Evolutionary conservation across 2,113 vertebrate genomes (phyloP), one percentile per base, ranked within the genome.

Genomic region (Leucoraja erinaceus): DNA sequence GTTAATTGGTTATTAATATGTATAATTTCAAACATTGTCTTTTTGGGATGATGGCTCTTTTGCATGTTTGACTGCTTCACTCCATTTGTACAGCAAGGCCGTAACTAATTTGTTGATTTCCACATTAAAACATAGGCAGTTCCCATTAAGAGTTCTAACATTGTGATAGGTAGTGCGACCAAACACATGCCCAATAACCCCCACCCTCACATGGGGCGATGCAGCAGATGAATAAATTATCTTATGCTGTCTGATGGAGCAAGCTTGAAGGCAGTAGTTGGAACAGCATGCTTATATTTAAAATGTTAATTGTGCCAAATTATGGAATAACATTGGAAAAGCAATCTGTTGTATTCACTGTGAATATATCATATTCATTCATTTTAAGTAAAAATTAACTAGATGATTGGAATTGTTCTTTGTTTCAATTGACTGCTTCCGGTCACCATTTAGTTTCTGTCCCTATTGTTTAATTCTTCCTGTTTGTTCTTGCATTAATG

Each of bases 311-410:
- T 47, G 16, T 54, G 1, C 54, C 18, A 22, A 38, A 81, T 54
- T 22, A 54, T 81, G 10, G 38, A 81, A 10, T 9, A 22, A 54
- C 33, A 20, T 54, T 0, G 38, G 78, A 20, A 81, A 54, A 81
- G 25, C 25, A 20, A 56, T 81, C 77, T 38, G 16, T 78, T 33
- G 77, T 14, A 78, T 14, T 38, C 72, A 25, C 16, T 77, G n/a
- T 77, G n/a, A 77, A 33, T 33, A 77, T 16, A 33, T 9, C 31
- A 9, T 14, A 77, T 16, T 33, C 14, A 33, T 77, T n/a, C 31
- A 77, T 77, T 77, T 77, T 77, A 77, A 33, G 75, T 77, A 77
- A 77, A 77, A 72, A 33, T 81, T 20, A 81, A 81, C 78, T 7
- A 81, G 78, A 54, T 81, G 78, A 81, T 81, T 54, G 78, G 5